Evolutionary conservation across 2,113 vertebrate species (phyloP), one percentile per base, ranked within the genome.

Genomic region (Hippopotamus amphibius): DNA sequence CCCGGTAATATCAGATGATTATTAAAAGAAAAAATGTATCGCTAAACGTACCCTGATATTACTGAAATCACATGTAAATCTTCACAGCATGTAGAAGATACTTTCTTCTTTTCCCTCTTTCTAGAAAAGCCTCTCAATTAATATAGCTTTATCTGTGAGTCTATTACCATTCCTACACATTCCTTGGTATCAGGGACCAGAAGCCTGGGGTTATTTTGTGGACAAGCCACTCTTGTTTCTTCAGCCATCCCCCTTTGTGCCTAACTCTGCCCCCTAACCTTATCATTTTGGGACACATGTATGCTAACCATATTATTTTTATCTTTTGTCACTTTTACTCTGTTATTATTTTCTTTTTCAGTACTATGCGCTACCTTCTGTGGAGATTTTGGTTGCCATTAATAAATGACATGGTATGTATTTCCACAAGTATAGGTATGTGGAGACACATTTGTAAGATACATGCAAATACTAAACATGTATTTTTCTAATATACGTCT

Each of bases 1-100:
- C 61, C 83, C 74, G 24, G 53, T 94, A 80, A 59, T 41, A 72
- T 91, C 61, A 69, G 41, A 83, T 86, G 90, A 88, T 53, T 66
- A 81, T 86, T 65, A 72, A 69, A 84, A 82, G 28, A 89, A 88
- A 76, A 80, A 53, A 43, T 26, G 46, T 17, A 37, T 7, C 59
- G 33, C 21, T 55, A 68, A 79, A 92, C 12, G 57, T 26, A n/a
- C 50, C 7, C 13, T 3, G 24, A 85, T 65, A 0, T 88, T 65
- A 71, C 28, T 37, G 21, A 93, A 90, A 50, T 77, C 74, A 76
- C 46, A 50, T 9, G 5, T 50, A 76, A 76, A 76, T 74, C 46
- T 72, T 89, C 41, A 57, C 0, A 33, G n/a, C 15, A 13, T 14
- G 15, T 7, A 66, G 15, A 59, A 80, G 80, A 76, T 1, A 84